These are phyloP conservation scores for Uria aalge DNA, from an alignment of 2,113 vertebrate species.

Conservation along the genomic window DNA sequence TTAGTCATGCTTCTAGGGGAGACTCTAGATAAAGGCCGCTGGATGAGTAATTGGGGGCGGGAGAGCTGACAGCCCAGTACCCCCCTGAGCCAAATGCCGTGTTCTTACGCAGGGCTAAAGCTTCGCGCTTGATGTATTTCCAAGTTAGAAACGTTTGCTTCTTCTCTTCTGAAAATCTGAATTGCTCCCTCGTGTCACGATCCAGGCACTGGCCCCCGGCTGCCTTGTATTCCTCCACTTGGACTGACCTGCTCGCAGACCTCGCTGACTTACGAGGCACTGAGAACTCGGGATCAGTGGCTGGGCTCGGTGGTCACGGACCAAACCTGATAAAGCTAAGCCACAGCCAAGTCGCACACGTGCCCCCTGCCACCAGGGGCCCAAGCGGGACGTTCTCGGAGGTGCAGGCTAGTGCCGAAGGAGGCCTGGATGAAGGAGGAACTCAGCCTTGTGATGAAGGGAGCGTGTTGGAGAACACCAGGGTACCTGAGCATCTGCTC, in stretches of 20 bases:
- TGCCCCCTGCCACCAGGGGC: neutral
- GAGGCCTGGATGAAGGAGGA: neutral
- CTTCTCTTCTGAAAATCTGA: neutral
- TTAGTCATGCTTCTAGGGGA: neutral
- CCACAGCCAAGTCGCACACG: neutral
- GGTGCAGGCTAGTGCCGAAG: neutral
- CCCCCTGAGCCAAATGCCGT: neutral
- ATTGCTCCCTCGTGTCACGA: constrained; percentile 55
- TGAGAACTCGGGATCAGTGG: neutral
- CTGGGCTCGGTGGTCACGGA: neutral
- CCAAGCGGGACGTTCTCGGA: neutral
- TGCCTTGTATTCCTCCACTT: neutral
- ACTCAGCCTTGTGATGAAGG: neutral
- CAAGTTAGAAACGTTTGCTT: neutral
- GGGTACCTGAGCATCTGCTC: neutral
- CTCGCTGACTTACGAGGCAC: neutral
- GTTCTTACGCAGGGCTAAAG: neutral
- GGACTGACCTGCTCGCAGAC: constrained; percentile 6
- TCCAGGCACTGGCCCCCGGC: constrained; percentile 44
- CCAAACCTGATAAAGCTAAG: neutral
- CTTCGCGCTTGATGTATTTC: neutral
- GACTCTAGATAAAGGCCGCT: neutral
- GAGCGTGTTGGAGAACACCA: neutral
- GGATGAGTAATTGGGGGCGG: neutral
- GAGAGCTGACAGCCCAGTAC: neutral